Base-by-base conservation (phyloP, 2,888 invertebrate species). In the Sialis fuliginosa region DNA sequence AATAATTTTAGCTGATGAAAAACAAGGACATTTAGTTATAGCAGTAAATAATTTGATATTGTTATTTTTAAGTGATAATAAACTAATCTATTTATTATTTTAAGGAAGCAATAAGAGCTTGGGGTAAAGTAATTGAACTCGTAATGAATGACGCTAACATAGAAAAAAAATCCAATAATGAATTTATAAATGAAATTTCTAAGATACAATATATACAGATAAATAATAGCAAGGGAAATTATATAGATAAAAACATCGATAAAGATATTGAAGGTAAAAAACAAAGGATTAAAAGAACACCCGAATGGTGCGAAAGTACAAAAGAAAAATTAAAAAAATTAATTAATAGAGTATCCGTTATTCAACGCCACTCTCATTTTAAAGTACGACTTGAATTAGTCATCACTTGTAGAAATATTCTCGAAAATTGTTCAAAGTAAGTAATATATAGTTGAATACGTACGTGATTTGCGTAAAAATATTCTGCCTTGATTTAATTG, bases 311-410 rank as follows among this genome's bases (percentile, higher is more conserved):
- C 53, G 54, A 58, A 44, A 67, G 72, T 54, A 74, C 73, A 6
- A 74, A 75, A 35, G 63, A 67, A 37, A 78, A 77, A 56, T 59
- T 81, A 2, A 31, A 43, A 30, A 35, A 44, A 44, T 22, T 12
- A 35, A 9, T 61, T 22, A 62, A 32, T 59, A 52, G 5, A 60
- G 58, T 44, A 48, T 66, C 7, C 34, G 39, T n/a, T 55, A 54
- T 1, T 49, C 54, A 4, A 56, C 62, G 22, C 2, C 77, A 83
- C 60, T 66, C 73, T 1, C 76, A 82, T 52, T 62, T 61, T 44
- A 68, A 62, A 60, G 78, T 87, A 48, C 67, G 84, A 44, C 61
- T 61, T 45, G 79, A 79, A 60, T 66, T 85, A 43, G 72, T 72
- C 1, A 60, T 69, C n/a, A 69, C 72, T 55, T 76, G 77, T 54